These are phyloP conservation scores for Umimayanthus chanpuru DNA, from an alignment of 92 coral and sea anemone genomes.

Conservation along the genomic window DNA sequence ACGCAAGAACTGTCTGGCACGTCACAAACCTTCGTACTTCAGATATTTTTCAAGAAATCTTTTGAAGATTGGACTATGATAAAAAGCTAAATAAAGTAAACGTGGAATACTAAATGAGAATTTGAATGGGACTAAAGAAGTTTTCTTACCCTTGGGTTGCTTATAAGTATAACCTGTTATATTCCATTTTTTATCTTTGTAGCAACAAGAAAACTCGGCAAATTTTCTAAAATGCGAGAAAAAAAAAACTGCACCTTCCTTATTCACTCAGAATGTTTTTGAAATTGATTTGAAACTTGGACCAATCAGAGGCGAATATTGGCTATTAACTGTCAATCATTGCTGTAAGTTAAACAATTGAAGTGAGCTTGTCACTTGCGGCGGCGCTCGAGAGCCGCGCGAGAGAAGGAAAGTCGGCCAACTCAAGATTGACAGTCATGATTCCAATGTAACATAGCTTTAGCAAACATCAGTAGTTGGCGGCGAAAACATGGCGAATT, in stretches of 20 bases:
- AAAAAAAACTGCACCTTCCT: constrained; percentile 4
- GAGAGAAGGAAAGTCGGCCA: constrained; percentile 28
- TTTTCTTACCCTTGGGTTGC: background rate
- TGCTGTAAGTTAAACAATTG: constrained; percentile 84
- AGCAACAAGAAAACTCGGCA: background rate
- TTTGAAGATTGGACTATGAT: too few species aligned
- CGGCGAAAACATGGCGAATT: constrained; percentile 77
- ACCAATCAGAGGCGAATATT: constrained; percentile 61
- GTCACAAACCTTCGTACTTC: background rate
- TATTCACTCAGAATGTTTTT: background rate
- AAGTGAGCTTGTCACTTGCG: constrained; percentile 69
- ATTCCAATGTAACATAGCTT: background rate
- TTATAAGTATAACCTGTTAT: background rate
- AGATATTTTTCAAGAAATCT: too few species aligned
- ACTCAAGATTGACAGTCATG: constrained; percentile 30
- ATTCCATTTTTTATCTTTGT: background rate
- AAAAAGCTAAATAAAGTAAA: too few species aligned
- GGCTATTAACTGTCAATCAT: constrained; percentile 90
- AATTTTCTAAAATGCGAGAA: background rate
- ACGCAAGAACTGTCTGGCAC: background rate
- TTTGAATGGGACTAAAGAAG: too few species aligned
- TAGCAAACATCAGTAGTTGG: constrained; percentile 31
- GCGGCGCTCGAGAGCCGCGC: constrained; percentile 5
- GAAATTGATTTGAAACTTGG: constrained; percentile 39
- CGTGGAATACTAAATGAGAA: too few species aligned